Conservation (phyloP, 2,113 vertebrate species). For the Paracanthobrama guichenoti region DNA sequence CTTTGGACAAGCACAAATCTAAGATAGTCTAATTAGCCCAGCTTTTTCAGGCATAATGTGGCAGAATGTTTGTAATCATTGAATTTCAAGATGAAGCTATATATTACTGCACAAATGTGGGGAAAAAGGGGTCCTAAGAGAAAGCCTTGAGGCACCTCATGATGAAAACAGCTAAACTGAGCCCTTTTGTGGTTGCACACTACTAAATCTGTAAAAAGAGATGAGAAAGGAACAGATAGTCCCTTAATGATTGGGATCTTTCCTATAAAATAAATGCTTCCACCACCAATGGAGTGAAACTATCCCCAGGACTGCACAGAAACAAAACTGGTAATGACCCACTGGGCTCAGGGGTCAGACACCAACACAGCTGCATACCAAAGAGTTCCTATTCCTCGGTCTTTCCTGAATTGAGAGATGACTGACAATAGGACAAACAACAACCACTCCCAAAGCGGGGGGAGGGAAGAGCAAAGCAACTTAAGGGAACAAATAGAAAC, state of each 20-base stretch:
- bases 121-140: constrained; percentile 10
- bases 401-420: constrained; percentile 25
- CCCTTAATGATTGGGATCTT: constrained; percentile 3
- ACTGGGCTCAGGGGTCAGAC: constrained; percentile 17
- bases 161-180: constrained; percentile 8
- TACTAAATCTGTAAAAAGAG: constrained; percentile 20
- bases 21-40: constrained; percentile 44
- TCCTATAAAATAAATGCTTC: constrained; percentile 20
- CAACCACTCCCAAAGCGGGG: not conserved
- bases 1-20: constrained; percentile 1
- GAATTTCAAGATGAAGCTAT: constrained; percentile 2
- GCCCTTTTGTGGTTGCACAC: constrained; percentile 48
- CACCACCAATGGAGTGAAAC: not conserved
- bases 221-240: constrained; percentile 1
- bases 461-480: not conserved
- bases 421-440: constrained; percentile 21
- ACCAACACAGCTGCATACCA: constrained; percentile 2
- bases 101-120: constrained; percentile 13
- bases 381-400: not conserved
- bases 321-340: not conserved
- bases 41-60: constrained; percentile 18
- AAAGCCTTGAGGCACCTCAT: constrained; percentile 24
- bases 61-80: constrained; percentile 20
- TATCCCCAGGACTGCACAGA: constrained; percentile 2
- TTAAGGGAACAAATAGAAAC: not conserved